Percentiles rank a stretch among this genome's conserved stretches.
Evolutionary conservation across 2,113 vertebrate genomes (phyloP).

Genomic region (Craseonycteris thonglongyai): DNA sequence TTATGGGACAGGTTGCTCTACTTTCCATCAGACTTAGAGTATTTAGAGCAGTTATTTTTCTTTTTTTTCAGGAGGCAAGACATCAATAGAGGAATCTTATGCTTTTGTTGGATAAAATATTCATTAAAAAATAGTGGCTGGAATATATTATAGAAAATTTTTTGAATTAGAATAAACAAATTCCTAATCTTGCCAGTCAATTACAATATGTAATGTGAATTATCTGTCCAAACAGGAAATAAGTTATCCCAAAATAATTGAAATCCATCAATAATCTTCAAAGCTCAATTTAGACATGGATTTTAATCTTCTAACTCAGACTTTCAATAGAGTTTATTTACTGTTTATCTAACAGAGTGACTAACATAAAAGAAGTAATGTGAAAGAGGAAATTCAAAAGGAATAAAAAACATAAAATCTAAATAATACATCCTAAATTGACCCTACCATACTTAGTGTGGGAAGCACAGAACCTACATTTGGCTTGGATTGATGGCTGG

Average conservation of each 20-base stretch:
- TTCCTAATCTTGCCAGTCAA: not conserved
- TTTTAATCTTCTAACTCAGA: not conserved
- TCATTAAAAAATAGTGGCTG: not conserved
- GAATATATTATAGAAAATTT: not conserved
- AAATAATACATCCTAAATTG: not conserved
- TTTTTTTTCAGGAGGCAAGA: not conserved
- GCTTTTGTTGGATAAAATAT: not conserved
- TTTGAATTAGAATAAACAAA: not conserved
- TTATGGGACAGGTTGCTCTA: not conserved
- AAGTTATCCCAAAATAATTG: not conserved
- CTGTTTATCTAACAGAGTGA: not conserved
- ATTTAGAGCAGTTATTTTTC: not conserved
- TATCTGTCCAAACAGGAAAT: not conserved
- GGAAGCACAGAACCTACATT: rapidly evolving
- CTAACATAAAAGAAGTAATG: not conserved
- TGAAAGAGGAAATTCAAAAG: not conserved
- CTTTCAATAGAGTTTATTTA: not conserved
- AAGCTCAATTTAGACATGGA: not conserved
- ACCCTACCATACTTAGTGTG: not conserved
- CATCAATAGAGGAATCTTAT: not conserved
- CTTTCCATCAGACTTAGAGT: not conserved
- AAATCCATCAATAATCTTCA: not conserved
- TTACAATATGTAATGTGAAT: not conserved
- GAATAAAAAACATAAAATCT: not conserved
- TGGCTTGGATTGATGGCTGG: not conserved